A percentile compares a stretch with the other conserved stretches of the same genome.
These are phyloP conservation scores for Drosophila longiperda DNA, from an alignment of 2,888 invertebrate species.

Conservation along the genomic window DNA sequence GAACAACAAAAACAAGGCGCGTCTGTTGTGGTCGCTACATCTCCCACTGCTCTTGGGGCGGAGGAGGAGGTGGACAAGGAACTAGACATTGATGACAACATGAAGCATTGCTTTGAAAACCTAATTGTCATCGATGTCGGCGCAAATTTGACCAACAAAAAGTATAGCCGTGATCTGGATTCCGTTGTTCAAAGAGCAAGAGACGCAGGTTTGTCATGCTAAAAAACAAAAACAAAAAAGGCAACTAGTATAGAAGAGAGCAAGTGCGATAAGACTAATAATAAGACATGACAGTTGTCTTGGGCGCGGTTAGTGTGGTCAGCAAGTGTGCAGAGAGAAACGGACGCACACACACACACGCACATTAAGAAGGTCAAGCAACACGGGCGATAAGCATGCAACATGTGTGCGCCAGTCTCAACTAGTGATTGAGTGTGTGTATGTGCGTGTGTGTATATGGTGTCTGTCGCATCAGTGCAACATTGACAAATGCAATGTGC, in stretches of 20 bases:
- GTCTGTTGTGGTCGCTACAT: constrained; percentile 46
- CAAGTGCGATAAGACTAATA: constrained; percentile 54
- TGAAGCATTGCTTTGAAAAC: constrained; percentile 95
- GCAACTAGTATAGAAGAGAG: constrained; percentile 22
- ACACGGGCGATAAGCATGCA: constrained; percentile 53
- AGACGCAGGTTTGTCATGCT: constrained; percentile 90
- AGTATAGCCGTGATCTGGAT: constrained; percentile 96
- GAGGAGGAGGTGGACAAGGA: constrained; percentile 71
- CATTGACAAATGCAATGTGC: background rate
- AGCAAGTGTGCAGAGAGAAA: constrained; percentile 19
- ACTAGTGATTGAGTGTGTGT: constrained; percentile 20
- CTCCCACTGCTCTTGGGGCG: constrained; percentile 24
- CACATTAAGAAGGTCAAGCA: constrained; percentile 57
- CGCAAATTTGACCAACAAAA: constrained; percentile 97
- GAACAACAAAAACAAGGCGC: constrained; percentile 59
- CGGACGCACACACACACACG: constrained; percentile 3
- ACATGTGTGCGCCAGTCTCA: constrained; percentile 38
- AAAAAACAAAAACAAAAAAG: constrained; percentile 5
- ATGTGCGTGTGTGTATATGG: constrained; percentile 27
- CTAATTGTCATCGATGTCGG: constrained; percentile 96
- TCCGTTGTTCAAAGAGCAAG: constrained; percentile 95
- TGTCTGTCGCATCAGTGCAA: constrained; percentile 20
- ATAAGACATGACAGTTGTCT: constrained; percentile 50
- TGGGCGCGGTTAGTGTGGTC: constrained; percentile 65
- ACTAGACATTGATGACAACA: constrained; percentile 82